Evolutionary conservation across 2,888 invertebrate genomes (phyloP).

Genomic region (Melipona beecheii): DNA sequence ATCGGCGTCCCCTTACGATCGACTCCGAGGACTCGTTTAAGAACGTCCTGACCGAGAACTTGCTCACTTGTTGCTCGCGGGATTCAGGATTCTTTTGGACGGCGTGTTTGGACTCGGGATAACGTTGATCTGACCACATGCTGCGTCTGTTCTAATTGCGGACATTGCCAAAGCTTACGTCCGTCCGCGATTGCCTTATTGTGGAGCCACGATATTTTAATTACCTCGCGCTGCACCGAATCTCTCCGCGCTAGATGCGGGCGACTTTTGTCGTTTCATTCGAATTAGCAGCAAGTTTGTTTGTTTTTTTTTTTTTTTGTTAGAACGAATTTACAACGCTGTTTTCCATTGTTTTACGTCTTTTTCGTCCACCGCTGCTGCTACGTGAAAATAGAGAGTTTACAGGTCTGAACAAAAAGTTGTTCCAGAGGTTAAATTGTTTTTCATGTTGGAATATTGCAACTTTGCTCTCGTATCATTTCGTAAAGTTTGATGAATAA

Average conservation of each 20-base stretch:
- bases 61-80: slow-evolving; percentile 58
- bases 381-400: neutral
- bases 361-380: neutral
- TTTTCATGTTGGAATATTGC: neutral
- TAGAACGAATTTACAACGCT: neutral
- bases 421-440: neutral
- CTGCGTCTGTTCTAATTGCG: neutral
- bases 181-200: slow-evolving; percentile 17
- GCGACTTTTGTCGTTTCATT: neutral
- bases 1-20: too few relatives aligned
- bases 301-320: neutral
- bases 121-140: slow-evolving; percentile 33
- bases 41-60: neutral
- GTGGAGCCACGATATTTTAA: slow-evolving; percentile 11
- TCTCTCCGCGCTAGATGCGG: neutral
- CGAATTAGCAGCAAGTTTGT: too few relatives aligned
- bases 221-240: neutral
- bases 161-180: slow-evolving; percentile 9
- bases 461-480: too few relatives aligned
- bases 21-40: neutral
- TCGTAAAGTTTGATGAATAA: too few relatives aligned
- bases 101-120: neutral
- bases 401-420: neutral
- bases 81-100: slow-evolving; percentile 6
- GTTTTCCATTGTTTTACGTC: neutral